A percentile compares a stretch with the other conserved stretches of the same genome.
Evolutionary conservation across 1,140 invertebrate species (phyloP).

Genomic region (Stenopsyche tienmushanensis): DNA sequence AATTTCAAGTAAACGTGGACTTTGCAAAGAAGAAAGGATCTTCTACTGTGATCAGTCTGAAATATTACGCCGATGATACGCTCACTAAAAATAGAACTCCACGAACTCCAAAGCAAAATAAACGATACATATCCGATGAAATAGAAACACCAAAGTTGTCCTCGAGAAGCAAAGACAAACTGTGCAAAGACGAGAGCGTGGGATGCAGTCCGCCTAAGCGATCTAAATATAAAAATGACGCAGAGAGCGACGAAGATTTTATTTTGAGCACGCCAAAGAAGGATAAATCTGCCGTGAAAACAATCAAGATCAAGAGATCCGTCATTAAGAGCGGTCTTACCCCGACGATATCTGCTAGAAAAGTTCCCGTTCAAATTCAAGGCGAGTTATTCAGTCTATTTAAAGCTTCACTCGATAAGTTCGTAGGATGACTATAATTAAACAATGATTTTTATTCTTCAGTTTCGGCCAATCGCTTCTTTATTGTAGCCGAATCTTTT

Average conservation of each 20-base stretch:
- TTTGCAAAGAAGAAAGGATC: neutral
- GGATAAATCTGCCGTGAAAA: constrained; percentile 43
- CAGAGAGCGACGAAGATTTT: constrained; percentile 48
- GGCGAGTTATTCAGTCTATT: constrained; percentile 20
- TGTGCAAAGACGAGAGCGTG: too few species aligned
- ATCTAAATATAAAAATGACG: too few species aligned
- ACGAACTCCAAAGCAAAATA: too few species aligned
- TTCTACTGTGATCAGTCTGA: constrained; percentile 14
- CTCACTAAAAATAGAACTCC: constrained; percentile 12
- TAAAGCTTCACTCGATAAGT: too few species aligned
- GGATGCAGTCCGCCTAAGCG: too few species aligned
- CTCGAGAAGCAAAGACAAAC: too few species aligned
- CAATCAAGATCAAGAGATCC: constrained; percentile 40
- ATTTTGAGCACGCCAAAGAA: constrained; percentile 41
- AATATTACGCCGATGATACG: too few species aligned
- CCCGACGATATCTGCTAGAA: constrained; percentile 48
- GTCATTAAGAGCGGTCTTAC: constrained; percentile 50
- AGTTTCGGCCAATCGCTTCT: too few species aligned
- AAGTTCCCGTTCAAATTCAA: constrained; percentile 47
- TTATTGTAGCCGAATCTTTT: neutral
- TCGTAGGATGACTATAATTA: neutral
- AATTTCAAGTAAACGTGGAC: constrained; percentile 26
- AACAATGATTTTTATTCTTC: neutral
- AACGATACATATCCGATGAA: too few species aligned
- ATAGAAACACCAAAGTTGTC: too few species aligned